Conservation (phyloP, 2,797 vertebrate species). For the Anguilla pacifica region DNA sequence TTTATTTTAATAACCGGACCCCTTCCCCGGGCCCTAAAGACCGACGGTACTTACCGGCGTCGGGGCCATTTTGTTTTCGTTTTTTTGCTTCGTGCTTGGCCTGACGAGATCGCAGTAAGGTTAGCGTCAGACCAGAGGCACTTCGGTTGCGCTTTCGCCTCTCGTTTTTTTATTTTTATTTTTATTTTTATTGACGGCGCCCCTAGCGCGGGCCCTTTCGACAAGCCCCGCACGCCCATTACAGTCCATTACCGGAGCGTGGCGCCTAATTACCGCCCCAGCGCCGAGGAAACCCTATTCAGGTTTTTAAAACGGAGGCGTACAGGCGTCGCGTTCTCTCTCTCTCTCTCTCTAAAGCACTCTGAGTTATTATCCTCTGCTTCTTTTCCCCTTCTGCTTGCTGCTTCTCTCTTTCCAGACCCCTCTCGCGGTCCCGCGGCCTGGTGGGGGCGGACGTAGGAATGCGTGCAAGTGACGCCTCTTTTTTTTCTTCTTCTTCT, state of each 20-base stretch:
- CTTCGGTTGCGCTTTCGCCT: neutral
- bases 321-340: neutral
- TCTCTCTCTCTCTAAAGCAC: neutral
- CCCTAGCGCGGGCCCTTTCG: neutral
- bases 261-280: conserved; percentile 7
- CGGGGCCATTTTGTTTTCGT: neutral
- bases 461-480: neutral
- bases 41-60: neutral
- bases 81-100: neutral
- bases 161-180: neutral
- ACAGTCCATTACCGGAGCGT: neutral
- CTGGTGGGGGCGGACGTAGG: neutral
- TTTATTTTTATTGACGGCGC: neutral
- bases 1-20: conserved; percentile 31
- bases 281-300: neutral
- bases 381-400: conserved; percentile 10
- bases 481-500: neutral
- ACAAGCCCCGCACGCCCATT: neutral
- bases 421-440: neutral
- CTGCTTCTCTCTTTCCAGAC: neutral
- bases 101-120: neutral
- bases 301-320: neutral
- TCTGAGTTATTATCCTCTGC: neutral
- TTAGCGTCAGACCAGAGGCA: neutral
- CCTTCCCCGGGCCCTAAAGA: neutral